Conservation (phyloP, 2,888 invertebrate species). For the Anthoptus insignis region DNA sequence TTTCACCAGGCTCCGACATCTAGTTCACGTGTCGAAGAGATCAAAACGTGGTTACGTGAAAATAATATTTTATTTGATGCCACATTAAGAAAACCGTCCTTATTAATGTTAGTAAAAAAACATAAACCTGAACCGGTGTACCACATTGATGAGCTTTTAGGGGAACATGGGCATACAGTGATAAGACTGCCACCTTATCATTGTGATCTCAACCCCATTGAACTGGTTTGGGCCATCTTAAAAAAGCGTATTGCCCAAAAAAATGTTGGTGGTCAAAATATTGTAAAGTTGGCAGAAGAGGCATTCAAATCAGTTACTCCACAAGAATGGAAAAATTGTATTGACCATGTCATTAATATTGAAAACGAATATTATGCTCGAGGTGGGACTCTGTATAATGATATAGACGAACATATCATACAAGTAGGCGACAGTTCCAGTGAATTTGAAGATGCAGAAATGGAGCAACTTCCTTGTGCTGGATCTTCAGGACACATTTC, state of each 20-base stretch:
- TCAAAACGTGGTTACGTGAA: conserved; percentile 48
- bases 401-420: neutral
- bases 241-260: conserved; percentile 29
- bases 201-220: conserved; percentile 47
- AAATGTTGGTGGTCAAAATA: conserved; percentile 11
- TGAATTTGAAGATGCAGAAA: too few species aligned
- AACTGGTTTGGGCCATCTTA: conserved; percentile 45
- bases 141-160: conserved; percentile 46
- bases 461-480: neutral
- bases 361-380: conserved; percentile 5
- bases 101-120: conserved; percentile 45
- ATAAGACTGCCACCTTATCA: conserved; percentile 31
- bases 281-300: conserved; percentile 1
- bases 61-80: conserved; percentile 49
- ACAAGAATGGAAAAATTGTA: conserved; percentile 1
- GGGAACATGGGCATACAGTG: conserved; percentile 7
- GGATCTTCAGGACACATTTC: neutral
- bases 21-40: conserved; percentile 33
- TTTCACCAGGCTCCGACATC: conserved; percentile 5
- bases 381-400: conserved; percentile 3
- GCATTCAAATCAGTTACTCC: conserved; percentile 2
- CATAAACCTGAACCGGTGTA: conserved; percentile 47
- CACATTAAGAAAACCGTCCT: conserved; percentile 40
- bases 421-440: conserved; percentile 3
- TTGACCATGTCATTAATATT: neutral